phyloP scores from a whole-genome alignment of 2,888 invertebrate species.

The Dichetophora obliterata region DNA sequence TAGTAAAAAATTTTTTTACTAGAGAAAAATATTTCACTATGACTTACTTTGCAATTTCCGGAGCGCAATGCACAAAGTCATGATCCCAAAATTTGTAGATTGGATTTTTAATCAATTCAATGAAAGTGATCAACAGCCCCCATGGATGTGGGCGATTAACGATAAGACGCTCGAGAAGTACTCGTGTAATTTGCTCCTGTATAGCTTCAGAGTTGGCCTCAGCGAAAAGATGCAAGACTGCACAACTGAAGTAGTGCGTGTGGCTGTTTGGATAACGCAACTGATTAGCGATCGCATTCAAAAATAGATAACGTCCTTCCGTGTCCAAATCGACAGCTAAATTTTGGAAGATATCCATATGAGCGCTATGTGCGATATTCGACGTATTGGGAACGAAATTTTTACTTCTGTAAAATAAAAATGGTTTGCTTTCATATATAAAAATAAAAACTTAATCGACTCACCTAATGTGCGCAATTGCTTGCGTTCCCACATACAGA shows the following conservation, averaged over 20 bases:
- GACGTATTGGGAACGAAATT: constrained; percentile 94
- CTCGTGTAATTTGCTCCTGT: constrained; percentile 98
- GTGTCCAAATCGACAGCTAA: constrained; percentile 97
- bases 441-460: constrained; percentile 1
- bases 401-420: constrained; percentile 76
- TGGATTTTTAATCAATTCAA: constrained; percentile 98
- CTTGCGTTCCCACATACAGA: constrained; percentile 97
- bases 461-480: constrained; percentile 84
- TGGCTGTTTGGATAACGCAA: constrained; percentile 99
- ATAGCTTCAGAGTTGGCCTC: constrained; percentile 98
- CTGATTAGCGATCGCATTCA: constrained; percentile 99
- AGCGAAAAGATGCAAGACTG: constrained; percentile 95
- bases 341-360: constrained; percentile 99
- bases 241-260: constrained; percentile 99
- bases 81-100: constrained; percentile 99
- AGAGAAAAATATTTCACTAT: no score
- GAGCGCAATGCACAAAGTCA: constrained; percentile 99
- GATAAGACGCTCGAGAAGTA: constrained; percentile 94
- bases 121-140: constrained; percentile 98
- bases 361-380: constrained; percentile 98
- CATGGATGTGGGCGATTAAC: constrained; percentile 99
- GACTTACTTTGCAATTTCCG: constrained; percentile 98
- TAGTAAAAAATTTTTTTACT: no score
- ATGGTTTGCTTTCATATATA: not conserved
- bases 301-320: constrained; percentile 94